Percentiles rank a stretch among this genome's conserved stretches.
phyloP scores from a whole-genome alignment of 2,888 invertebrate species.

The Augochlorella aurata region DNA sequence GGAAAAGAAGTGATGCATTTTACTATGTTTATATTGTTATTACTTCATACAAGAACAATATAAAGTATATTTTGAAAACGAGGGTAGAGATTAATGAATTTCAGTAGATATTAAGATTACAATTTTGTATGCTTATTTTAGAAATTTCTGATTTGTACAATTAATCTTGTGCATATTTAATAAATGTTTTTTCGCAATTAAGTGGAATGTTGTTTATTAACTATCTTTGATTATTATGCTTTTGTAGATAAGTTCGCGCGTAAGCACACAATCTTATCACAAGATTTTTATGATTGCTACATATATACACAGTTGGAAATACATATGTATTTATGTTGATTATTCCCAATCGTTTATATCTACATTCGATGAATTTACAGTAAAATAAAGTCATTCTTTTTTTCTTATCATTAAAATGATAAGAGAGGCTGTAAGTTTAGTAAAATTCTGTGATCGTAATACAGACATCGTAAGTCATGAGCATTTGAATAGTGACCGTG shows the following conservation, averaged over 20 bases:
- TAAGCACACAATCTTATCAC: too few relatives aligned
- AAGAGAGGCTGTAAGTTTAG: neutral
- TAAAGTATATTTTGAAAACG: slow-evolving; percentile 39
- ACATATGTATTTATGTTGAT: too few relatives aligned
- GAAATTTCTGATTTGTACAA: slow-evolving; percentile 28
- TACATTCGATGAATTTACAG: too few relatives aligned
- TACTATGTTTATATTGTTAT: slow-evolving; percentile 31
- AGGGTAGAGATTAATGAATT: slow-evolving; percentile 7
- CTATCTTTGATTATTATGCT: neutral
- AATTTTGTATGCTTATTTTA: slow-evolving; percentile 36
- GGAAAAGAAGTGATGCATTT: slow-evolving; percentile 18
- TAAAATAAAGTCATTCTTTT: neutral
- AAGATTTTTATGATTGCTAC: too few relatives aligned
- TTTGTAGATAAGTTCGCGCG: too few relatives aligned
- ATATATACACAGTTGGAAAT: too few relatives aligned
- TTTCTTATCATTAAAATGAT: neutral
- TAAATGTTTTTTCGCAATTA: slow-evolving; percentile 26
- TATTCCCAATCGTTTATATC: too few relatives aligned
- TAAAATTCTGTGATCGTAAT: slow-evolving; percentile 4
- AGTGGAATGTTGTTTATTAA: neutral
- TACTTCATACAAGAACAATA: slow-evolving; percentile 29
- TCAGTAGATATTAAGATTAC: slow-evolving; percentile 17
- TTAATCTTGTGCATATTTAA: slow-evolving; percentile 38
- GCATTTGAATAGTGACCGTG: neutral
- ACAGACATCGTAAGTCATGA: neutral